phyloP scores from a whole-genome alignment of 2,797 vertebrate species.

The Pangasius macronema region DNA sequence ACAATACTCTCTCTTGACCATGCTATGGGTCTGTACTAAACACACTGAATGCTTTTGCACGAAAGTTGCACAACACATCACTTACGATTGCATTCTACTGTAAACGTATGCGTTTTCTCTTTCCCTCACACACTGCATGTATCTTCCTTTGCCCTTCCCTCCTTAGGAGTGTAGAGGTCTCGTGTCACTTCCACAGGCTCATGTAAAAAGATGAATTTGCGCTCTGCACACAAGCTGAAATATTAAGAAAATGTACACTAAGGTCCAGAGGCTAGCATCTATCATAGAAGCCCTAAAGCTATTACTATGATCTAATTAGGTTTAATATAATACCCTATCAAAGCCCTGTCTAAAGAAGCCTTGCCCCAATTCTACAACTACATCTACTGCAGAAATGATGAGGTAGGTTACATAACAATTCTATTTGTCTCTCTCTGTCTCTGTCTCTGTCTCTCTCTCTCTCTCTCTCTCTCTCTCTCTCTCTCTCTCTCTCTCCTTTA shows the following conservation, averaged over 20 bases:
- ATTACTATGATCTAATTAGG: constrained; percentile 84
- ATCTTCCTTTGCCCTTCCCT: constrained; percentile 34
- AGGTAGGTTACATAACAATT: constrained; percentile 48
- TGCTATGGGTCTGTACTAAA: neutral
- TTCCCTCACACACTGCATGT: constrained; percentile 15
- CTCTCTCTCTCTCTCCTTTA: neutral
- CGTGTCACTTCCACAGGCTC: constrained; percentile 50
- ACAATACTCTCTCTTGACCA: neutral
- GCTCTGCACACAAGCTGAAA: constrained; percentile 67
- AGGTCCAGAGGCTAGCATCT: constrained; percentile 77
- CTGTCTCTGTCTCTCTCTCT: constrained; percentile 11
- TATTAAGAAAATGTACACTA: constrained; percentile 74
- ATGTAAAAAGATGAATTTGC: constrained; percentile 63
- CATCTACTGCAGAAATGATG: constrained; percentile 68
- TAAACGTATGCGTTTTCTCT: neutral
- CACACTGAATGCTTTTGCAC: neutral
- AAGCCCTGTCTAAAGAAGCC: constrained; percentile 77
- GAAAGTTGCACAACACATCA: neutral
- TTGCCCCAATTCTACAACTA: constrained; percentile 78
- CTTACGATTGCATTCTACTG: neutral
- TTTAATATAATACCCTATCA: constrained; percentile 83
- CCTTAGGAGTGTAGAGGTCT: constrained; percentile 50
- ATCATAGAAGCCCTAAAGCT: constrained; percentile 82
- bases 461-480: neutral
- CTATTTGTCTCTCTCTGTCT: constrained; percentile 63